Evolutionary conservation across 2,113 vertebrate species (phyloP), one percentile per base, ranked within the genome.

Genomic region (Neodontobutis hainanensis): DNA sequence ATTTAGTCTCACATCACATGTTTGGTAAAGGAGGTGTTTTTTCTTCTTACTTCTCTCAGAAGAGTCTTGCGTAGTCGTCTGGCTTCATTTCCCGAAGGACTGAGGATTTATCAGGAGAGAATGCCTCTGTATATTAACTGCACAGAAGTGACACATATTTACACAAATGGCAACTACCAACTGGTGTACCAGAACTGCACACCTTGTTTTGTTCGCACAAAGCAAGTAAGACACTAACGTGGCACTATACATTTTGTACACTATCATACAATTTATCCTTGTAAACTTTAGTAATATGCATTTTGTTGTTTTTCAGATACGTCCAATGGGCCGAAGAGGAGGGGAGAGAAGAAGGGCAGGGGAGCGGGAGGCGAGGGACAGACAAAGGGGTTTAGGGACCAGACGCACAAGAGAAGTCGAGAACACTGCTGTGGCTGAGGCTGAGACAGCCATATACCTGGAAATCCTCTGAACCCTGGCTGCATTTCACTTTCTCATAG

Each of bases 151-250:
- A 91, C 90, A 38, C 77, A 93, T 69, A 62, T 93, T 71, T 94
- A 94, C 83, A 91, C 82, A 61, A 94, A 94, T 14, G 93, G 93
- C 62, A 93, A 91, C 85, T 94, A 93, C 74, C 92, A 94, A 32
- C 88, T 93, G 11, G 75, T 94, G 2, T 94, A 94, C 75, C 90
- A 94, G 83, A 94, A 94, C 85, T 88, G 87, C 70, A 94, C 93
- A 0, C 93, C 93, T 42, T 56, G 81, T 14, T 94, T 94, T 75
- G 88, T 93, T 32, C 89, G 55, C 4, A 86, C 65, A 6, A 90
- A 87, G 66, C 92, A 94, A 90, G 93, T 94, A 77, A 45, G 6
- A 2, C 5, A 36, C 6, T 36, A 14, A n/a, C 10, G n/a, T 27
- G 15, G 3, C 6, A 15, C n/a, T 38, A 8, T 6, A 8, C 51